Conservation (phyloP, 1,140 invertebrate genomes). For the Apocrypta bakeri region DNA sequence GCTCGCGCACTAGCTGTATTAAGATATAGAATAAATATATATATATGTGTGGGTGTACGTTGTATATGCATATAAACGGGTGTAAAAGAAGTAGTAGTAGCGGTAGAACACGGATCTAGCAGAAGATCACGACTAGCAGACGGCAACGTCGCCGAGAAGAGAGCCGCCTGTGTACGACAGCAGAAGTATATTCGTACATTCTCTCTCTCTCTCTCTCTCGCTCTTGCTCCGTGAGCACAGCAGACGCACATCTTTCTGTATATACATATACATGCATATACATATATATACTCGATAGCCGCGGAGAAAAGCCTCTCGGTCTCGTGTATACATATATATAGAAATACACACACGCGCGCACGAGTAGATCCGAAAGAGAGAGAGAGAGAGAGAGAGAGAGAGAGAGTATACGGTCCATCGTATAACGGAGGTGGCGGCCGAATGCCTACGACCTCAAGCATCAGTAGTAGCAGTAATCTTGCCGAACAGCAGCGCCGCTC, state of each 20-base stretch:
- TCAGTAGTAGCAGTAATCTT: conserved; percentile 4
- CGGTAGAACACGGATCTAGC: too few relatives aligned
- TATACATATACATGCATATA: neutral
- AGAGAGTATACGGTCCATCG: neutral
- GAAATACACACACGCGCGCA: neutral
- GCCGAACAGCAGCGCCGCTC: neutral
- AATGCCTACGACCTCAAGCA: conserved; percentile 45
- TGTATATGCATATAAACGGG: too few relatives aligned
- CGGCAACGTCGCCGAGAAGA: neutral
- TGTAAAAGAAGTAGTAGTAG: too few relatives aligned
- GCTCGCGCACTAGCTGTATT: too few relatives aligned
- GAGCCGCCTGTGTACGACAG: neutral
- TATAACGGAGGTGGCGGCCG: conserved; percentile 9
- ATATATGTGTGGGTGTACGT: too few relatives aligned
- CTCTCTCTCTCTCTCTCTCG: neutral
- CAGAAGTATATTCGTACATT: neutral
- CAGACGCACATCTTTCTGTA: neutral
- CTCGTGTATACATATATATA: neutral
- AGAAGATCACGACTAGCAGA: neutral
- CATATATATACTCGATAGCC: too few relatives aligned
- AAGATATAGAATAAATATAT: too few relatives aligned
- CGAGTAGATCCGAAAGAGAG: conserved; percentile 14
- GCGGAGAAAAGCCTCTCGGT: neutral
- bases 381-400: conserved; percentile 37
- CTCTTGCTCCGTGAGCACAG: neutral